phyloP scores from a whole-genome alignment of 2,113 vertebrate genomes.

The Phylloscopus trochiloides region DNA sequence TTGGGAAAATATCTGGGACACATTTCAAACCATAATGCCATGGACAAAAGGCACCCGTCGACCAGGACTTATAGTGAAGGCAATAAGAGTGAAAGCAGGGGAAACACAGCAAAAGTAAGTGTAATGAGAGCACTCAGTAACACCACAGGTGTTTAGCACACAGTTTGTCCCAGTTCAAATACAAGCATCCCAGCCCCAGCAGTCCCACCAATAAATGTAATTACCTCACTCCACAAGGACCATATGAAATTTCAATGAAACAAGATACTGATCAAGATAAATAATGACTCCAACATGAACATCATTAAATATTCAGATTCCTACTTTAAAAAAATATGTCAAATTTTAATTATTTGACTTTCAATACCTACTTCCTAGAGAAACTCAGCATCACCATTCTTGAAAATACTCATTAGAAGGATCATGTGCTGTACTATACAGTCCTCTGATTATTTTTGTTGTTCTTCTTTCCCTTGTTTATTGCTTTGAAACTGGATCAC shows the following conservation, averaged over 20 bases:
- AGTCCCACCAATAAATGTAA: neutral
- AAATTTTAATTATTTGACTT: neutral
- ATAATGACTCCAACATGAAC: neutral
- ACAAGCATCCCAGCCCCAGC: neutral
- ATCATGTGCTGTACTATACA: neutral
- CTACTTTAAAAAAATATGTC: neutral
- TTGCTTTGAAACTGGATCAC: neutral
- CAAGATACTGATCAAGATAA: neutral
- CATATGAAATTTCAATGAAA: neutral
- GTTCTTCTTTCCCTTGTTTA: neutral
- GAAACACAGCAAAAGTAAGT: constrained; percentile 89
- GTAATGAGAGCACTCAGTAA: neutral
- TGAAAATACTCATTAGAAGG: neutral
- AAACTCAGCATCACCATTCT: neutral
- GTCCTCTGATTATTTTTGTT: neutral
- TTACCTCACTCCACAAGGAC: neutral
- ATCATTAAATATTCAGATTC: neutral
- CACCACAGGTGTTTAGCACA: neutral
- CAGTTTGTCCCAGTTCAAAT: neutral
- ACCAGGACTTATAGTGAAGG: constrained; percentile 78
- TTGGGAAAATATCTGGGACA: constrained; percentile 87
- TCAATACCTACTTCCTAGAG: neutral
- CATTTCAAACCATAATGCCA: constrained; percentile 81
- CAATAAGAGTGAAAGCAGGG: constrained; percentile 84
- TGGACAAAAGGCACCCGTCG: constrained; percentile 70